Base-by-base conservation (phyloP, 2,888 invertebrate species). In the Clivina fossor region DNA sequence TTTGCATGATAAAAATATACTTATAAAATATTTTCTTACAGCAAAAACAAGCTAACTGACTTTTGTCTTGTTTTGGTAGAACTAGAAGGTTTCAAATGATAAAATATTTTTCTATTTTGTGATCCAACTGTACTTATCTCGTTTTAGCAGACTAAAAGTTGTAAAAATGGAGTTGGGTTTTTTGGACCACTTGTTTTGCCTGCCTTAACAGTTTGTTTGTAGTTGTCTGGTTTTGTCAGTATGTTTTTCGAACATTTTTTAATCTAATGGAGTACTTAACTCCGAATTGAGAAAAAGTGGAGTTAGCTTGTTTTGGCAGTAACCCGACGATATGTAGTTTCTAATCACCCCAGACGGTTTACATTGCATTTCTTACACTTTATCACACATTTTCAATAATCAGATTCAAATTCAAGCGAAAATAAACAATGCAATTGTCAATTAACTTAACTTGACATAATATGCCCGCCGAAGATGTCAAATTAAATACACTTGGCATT, bases 91-190 rank as follows among this genome's bases (percentile, higher is more conserved):
- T 32, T 32, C 32, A 32, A 11, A 15, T 32, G 13, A 32, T 32
- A 4, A 32, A 8, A 32, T 32, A 32, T 32, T 32, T 32, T 32
- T 8, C 9, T 32, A 32, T 32, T 32, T 32, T 11, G 3, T 11
- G 11, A 32, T 32, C n/a, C 3, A 32, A 32, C n/a, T 32, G 32
- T 32, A 32, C 32, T 32, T 32, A 32, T 32, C 32, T 32, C 11
- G 32, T 32, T 32, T 32, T 32, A 32, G 32, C 32, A 26, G 28
- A 26, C 28, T 26, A 26, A 26, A 26, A 26, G 28, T 26, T 26
- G 8, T 26, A 26, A 26, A 26, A 26, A 26, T 26, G 28, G 28
- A 26, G 5, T 26, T 26, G 28, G 28, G 7, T 26, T 8, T 8
- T 32, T 32, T 32, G 11, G 32, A 3, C 32, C 32, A 32, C 32